These are phyloP conservation scores for Timandra comae DNA, from an alignment of 2,888 invertebrate species.

Conservation along the genomic window DNA sequence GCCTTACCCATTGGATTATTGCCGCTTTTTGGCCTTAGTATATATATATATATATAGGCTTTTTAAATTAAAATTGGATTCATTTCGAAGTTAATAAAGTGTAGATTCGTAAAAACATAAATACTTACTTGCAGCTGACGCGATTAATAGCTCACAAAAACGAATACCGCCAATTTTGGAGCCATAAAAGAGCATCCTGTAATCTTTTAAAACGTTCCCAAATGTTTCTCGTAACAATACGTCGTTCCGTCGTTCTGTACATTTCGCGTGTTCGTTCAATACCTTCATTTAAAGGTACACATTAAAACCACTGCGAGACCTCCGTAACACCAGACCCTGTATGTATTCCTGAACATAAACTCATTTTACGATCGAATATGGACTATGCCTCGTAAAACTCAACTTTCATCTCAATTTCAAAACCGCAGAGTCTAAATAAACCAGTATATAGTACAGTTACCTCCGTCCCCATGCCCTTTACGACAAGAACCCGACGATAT, in stretches of 20 bases:
- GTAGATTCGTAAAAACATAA: too few species aligned
- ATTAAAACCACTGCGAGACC: conserved; percentile 8
- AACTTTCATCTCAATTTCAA: conserved; percentile 38
- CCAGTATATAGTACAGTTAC: conserved; percentile 37
- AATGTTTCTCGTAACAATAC: too few species aligned
- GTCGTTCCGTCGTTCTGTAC: neutral
- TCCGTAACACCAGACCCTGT: conserved; percentile 19
- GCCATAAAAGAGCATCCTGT: too few species aligned
- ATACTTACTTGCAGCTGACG: too few species aligned
- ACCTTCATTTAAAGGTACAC: conserved; percentile 4
- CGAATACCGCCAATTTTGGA: too few species aligned
- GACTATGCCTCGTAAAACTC: conserved; percentile 19
- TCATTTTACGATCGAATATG: conserved; percentile 21
- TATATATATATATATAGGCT: too few species aligned
- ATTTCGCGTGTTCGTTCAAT: conserved; percentile 5
- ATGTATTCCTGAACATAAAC: conserved; percentile 18
- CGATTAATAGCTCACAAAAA: too few species aligned
- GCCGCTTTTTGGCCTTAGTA: too few species aligned
- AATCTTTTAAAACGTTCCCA: neutral
- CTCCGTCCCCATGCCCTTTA: conserved; percentile 49
- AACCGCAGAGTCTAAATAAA: conserved; percentile 42
- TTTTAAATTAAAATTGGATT: too few species aligned
- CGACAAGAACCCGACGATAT: conserved; percentile 21
- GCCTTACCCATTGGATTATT: too few species aligned
- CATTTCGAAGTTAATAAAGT: too few species aligned